Conservation (phyloP, 2,113 vertebrate species). For the Notiomystis cincta region DNA sequence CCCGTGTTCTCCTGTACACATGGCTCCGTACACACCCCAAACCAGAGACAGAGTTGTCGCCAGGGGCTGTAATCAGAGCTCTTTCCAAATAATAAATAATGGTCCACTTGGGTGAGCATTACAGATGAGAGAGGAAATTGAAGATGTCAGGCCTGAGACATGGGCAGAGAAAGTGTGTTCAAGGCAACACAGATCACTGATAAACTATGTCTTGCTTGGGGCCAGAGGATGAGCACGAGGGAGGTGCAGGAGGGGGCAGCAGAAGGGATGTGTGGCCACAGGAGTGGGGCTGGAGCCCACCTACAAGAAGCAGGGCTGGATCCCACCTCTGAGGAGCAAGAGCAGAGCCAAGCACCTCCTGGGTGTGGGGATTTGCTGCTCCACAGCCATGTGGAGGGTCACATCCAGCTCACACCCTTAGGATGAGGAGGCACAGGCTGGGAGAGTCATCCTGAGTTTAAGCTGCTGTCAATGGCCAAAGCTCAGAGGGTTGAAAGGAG, state of each 20-base stretch:
- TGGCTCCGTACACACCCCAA: fast-evolving
- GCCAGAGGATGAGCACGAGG: not conserved
- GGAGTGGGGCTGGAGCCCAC: not conserved
- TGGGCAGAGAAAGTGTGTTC: not conserved
- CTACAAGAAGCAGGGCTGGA: not conserved
- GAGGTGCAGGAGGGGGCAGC: not conserved
- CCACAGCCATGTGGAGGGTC: not conserved
- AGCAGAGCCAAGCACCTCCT: not conserved
- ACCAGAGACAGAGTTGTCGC: not conserved
- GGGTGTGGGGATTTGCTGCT: not conserved
- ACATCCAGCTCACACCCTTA: not conserved
- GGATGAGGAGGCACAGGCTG: not conserved
- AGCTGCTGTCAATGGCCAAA: not conserved
- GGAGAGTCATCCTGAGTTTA: not conserved
- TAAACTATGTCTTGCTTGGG: not conserved
- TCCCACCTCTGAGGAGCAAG: not conserved
- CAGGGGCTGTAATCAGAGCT: not conserved
- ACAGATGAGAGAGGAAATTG: not conserved
- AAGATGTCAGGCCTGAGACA: not conserved
- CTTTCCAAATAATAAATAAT: not conserved
- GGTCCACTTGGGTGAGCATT: not conserved
- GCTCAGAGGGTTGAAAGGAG: not conserved
- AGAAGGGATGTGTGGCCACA: not conserved
- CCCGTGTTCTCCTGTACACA: not conserved
- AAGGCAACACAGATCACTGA: not conserved